Percentiles rank a stretch among this genome's conserved stretches.
Evolutionary conservation across 2,113 vertebrate genomes (phyloP).

Genomic region (Myrmophylax atrothorax): DNA sequence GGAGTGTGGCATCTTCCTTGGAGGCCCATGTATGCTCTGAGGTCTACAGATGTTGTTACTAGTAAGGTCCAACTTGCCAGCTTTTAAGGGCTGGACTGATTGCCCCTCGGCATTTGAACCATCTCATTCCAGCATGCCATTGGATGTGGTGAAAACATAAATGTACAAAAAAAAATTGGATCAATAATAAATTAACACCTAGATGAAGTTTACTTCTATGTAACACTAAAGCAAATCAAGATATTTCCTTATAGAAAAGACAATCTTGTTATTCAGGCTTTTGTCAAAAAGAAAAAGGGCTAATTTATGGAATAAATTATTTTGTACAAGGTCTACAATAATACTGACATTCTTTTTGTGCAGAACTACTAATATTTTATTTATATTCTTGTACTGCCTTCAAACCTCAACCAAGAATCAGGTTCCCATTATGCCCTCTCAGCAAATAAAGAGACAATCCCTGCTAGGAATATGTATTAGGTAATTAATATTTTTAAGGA

Average conservation of each 20-base stretch:
- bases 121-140: neutral
- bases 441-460: slow-evolving; percentile 15
- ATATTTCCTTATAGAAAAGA: neutral
- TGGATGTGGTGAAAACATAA: neutral
- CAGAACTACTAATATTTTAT: slow-evolving; percentile 25
- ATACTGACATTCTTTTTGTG: neutral
- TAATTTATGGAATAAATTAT: neutral
- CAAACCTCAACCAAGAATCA: slow-evolving; percentile 17
- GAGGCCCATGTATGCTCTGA: accelerated
- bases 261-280: neutral
- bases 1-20: neutral
- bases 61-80: neutral
- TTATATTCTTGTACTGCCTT: neutral
- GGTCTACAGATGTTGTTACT: neutral
- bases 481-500: slow-evolving; percentile 22
- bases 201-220: neutral
- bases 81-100: neutral
- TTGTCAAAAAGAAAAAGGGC: neutral
- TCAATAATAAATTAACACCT: neutral
- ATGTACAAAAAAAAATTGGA: neutral
- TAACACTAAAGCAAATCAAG: neutral
- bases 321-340: neutral
- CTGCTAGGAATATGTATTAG: slow-evolving; percentile 9
- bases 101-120: neutral
- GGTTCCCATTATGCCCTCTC: neutral